Evolutionary conservation across 2,113 vertebrate genomes (phyloP), one percentile per base, ranked within the genome.

Genomic region (Cryptomyrus ogoouensis): DNA sequence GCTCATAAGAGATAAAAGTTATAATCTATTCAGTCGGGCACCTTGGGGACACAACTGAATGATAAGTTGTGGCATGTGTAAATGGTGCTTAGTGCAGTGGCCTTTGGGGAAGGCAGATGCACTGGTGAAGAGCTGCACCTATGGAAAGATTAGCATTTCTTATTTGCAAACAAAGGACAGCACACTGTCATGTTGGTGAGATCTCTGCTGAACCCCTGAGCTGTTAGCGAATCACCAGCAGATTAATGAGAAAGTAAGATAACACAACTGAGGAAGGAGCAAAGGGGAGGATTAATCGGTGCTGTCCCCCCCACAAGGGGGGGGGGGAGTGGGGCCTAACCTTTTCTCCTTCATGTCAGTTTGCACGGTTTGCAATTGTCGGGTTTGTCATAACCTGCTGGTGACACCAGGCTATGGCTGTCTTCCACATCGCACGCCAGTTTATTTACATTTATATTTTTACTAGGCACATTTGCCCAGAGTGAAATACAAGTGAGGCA

Each of bases 251-350:
- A 21, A 89, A 89, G 90, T 70, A 35, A 46, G 58, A 27, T 53
- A 89, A 35, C 13, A 80, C 35, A 80, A 42, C 74, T 42, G 50
- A 87, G 66, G 44, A 91, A 10, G 44, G n/a, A 46, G 91, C 58
- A 89, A 89, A 93, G 58, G 52, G 49, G 52, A 86, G 89, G 90
- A 10, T n/a, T 83, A 44, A 21, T 52, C 8, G n/a, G 17, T 56
- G 44, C 66, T 31, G 39, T 31, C n/a, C 31, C 27, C 49, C 19
- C 35, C 27, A 17, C 1, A 6, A 80, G 21, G 49, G n/a, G 1
- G 52, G 56, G 70, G 50, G 24, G 1, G 21, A n/a, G 31, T 46
- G 21, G 31, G 35, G 13, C 13, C 21, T 35, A 24, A 83, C 31
- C 47, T 19, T 66, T 49, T 35, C 44, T 19, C 42, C 70, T 19